Conservation (phyloP, 2,888 invertebrate species). For the Latheticus oryzae region DNA sequence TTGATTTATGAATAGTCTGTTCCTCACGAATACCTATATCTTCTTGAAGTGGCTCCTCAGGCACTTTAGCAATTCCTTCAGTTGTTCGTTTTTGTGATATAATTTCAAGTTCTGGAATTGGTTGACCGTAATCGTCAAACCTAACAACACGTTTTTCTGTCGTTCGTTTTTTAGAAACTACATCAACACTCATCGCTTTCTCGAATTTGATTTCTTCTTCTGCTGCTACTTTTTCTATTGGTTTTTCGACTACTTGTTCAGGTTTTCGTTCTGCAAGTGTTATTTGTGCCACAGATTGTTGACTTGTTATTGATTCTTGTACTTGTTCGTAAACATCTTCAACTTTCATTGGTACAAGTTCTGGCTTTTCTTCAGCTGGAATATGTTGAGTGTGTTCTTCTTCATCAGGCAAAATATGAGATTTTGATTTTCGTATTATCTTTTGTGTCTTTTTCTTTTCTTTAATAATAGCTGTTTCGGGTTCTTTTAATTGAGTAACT, state of each 20-base stretch:
- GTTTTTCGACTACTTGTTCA: constrained; percentile 46
- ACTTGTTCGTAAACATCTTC: constrained; percentile 56
- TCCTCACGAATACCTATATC: constrained; percentile 63
- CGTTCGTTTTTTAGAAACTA: constrained; percentile 67
- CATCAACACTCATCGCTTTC: constrained; percentile 70
- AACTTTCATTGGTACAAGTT: constrained; percentile 58
- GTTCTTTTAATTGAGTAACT: constrained; percentile 19
- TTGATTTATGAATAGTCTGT: constrained; percentile 60
- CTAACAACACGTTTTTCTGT: constrained; percentile 65
- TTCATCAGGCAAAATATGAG: constrained; percentile 56
- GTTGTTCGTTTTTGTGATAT: constrained; percentile 70
- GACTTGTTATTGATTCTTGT: constrained; percentile 55
- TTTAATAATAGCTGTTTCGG: constrained; percentile 46
- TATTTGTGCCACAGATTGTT: constrained; percentile 66
- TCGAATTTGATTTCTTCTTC: constrained; percentile 64
- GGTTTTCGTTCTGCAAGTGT: constrained; percentile 63
- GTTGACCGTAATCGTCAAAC: constrained; percentile 69
- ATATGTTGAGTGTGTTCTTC: constrained; percentile 37
- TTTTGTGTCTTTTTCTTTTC: constrained; percentile 38
- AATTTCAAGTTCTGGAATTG: constrained; percentile 71
- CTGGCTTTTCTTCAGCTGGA: constrained; percentile 50
- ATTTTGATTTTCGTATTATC: constrained; percentile 36
- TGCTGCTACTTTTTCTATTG: constrained; percentile 50
- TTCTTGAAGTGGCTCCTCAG: constrained; percentile 68
- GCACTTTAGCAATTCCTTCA: constrained; percentile 67